phyloP scores from a whole-genome alignment of 2,888 invertebrate species.

The Ornithoptera alexandrae region DNA sequence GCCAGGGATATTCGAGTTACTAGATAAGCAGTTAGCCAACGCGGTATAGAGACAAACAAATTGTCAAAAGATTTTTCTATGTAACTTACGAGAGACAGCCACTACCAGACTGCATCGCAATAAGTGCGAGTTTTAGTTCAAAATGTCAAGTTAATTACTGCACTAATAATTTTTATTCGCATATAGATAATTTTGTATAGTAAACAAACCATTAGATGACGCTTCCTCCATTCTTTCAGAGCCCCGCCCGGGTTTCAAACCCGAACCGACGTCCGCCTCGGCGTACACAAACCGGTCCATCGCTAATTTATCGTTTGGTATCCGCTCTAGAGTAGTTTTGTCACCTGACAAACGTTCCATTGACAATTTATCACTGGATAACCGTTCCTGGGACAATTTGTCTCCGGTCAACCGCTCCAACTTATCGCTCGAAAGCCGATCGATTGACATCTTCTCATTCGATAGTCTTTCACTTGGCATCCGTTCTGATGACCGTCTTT shows the following conservation, averaged over 20 bases:
- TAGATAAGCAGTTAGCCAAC: too few relatives aligned
- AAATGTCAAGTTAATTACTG: not conserved
- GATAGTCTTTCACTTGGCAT: slow-evolving; percentile 46
- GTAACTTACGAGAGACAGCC: too few relatives aligned
- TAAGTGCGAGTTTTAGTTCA: too few relatives aligned
- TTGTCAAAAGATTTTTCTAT: too few relatives aligned
- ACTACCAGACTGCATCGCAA: too few relatives aligned
- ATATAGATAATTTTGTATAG: too few relatives aligned
- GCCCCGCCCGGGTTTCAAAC: slow-evolving; percentile 55
- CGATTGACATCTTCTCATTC: slow-evolving; percentile 46
- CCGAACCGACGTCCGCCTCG: slow-evolving; percentile 71
- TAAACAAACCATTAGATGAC: slow-evolving; percentile 52
- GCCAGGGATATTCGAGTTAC: too few relatives aligned
- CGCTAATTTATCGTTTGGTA: slow-evolving; percentile 39
- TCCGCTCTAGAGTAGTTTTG: slow-evolving; percentile 44
- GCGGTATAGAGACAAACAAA: too few relatives aligned
- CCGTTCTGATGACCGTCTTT: slow-evolving; percentile 35
- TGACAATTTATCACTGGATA: slow-evolving; percentile 49
- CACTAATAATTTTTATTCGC: not conserved
- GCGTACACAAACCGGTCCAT: slow-evolving; percentile 56
- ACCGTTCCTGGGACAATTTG: slow-evolving; percentile 43
- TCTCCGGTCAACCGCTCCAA: slow-evolving; percentile 39
- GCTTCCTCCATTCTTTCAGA: slow-evolving; percentile 62
- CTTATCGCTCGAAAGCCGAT: slow-evolving; percentile 42
- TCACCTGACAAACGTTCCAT: slow-evolving; percentile 44